Conservation (phyloP, 2,113 vertebrate genomes). For the Pipra filicauda region DNA sequence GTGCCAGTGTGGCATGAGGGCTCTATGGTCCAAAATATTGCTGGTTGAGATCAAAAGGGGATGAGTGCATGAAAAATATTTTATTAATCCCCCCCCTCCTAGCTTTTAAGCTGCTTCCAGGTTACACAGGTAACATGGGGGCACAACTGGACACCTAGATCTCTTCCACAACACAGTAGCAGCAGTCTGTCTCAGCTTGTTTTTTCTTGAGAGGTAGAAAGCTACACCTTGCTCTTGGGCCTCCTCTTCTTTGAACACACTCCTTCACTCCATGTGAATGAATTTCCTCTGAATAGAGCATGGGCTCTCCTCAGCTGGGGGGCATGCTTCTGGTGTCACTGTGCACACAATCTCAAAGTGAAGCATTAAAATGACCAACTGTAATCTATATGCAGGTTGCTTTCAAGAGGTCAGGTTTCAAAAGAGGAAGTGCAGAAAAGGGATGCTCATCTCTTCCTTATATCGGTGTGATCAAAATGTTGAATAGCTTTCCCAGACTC, state of each 20-base stretch:
- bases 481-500: conserved; percentile 43
- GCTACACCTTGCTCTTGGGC: background rate
- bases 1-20: accelerated
- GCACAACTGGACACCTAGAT: background rate
- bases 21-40: background rate
- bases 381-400: background rate
- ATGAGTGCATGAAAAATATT: background rate
- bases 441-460: background rate
- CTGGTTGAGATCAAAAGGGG: background rate
- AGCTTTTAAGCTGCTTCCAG: background rate
- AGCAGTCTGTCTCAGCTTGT: background rate
- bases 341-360: background rate
- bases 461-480: background rate
- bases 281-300: background rate
- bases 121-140: background rate
- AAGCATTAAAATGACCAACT: background rate
- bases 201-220: background rate
- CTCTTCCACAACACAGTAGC: background rate
- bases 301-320: background rate
- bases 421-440: background rate
- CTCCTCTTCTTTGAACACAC: background rate
- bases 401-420: conserved; percentile 7
- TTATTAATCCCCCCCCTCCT: background rate
- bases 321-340: background rate
- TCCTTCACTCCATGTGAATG: background rate